Evolutionary conservation across 2,888 invertebrate species (phyloP).

Genomic region (Netelia virgata): DNA sequence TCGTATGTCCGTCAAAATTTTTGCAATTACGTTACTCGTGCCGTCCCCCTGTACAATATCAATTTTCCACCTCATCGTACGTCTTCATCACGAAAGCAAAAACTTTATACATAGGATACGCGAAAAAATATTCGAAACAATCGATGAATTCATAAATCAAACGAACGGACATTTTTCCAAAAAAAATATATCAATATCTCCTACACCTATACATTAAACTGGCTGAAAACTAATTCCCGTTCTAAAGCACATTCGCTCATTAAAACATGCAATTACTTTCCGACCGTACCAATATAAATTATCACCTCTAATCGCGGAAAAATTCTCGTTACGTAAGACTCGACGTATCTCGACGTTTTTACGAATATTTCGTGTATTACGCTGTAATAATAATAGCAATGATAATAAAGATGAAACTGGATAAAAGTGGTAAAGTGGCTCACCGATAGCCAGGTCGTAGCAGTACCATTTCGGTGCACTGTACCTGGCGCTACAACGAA

Average conservation of each 20-base stretch:
- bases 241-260: too few species aligned
- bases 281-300: too few species aligned
- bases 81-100: not conserved
- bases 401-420: slow-evolving; percentile 12
- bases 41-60: not conserved
- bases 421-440: slow-evolving; percentile 15
- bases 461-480: not conserved
- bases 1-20: slow-evolving; percentile 28
- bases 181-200: not conserved
- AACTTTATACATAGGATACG: not conserved
- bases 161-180: not conserved
- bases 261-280: too few species aligned
- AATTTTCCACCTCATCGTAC: not conserved
- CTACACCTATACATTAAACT: not conserved
- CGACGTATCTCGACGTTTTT: not conserved
- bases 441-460: slow-evolving; percentile 7
- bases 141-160: too few species aligned
- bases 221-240: not conserved
- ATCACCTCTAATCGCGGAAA: too few species aligned
- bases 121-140: not conserved
- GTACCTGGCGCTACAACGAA: too few species aligned
- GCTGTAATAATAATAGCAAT: not conserved
- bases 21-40: slow-evolving; percentile 24
- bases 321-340: too few species aligned
- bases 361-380: not conserved